These are phyloP conservation scores for Oligia strigilis DNA, from an alignment of 2,888 invertebrate species.

Conservation along the genomic window DNA sequence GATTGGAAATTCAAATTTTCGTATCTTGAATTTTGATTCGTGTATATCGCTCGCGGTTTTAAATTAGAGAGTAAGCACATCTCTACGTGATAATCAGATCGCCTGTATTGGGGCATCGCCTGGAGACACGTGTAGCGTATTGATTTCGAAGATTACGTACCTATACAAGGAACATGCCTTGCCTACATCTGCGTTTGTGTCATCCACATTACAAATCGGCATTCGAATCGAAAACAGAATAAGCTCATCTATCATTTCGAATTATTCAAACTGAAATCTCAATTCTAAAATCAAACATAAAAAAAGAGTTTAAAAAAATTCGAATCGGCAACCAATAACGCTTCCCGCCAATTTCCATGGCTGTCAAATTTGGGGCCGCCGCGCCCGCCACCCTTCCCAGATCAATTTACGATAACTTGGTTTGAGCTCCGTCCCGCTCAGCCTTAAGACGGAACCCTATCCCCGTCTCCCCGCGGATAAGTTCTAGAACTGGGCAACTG, in stretches of 20 bases:
- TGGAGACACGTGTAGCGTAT: slow-evolving; percentile 60
- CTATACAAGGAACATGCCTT: slow-evolving; percentile 25
- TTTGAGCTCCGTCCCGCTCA: slow-evolving; percentile 88
- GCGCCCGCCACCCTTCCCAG: slow-evolving; percentile 82
- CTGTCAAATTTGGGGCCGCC: slow-evolving; percentile 89
- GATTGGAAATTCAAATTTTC: slow-evolving; percentile 68
- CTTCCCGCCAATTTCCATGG: slow-evolving; percentile 90
- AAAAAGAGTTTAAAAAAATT: slow-evolving; percentile 71
- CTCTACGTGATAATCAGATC: slow-evolving; percentile 44
- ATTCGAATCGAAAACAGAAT: slow-evolving; percentile 32
- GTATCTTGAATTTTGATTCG: slow-evolving; percentile 57
- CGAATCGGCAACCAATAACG: slow-evolving; percentile 84
- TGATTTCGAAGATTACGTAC: slow-evolving; percentile 57
- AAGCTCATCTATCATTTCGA: slow-evolving; percentile 61
- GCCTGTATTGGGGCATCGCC: slow-evolving; percentile 50
- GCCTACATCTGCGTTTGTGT: slow-evolving; percentile 3
- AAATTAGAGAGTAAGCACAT: slow-evolving; percentile 32
- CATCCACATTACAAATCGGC: slow-evolving; percentile 13
- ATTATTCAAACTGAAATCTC: slow-evolving; percentile 57
- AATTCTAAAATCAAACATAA: slow-evolving; percentile 73
- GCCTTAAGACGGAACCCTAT: slow-evolving; percentile 87
- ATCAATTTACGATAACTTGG: slow-evolving; percentile 90
- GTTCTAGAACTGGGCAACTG: slow-evolving; percentile 85
- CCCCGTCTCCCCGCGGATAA: slow-evolving; percentile 87
- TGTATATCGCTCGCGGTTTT: slow-evolving; percentile 26